Conservation (phyloP, 2,888 invertebrate species). For the Melanotus villosus region DNA sequence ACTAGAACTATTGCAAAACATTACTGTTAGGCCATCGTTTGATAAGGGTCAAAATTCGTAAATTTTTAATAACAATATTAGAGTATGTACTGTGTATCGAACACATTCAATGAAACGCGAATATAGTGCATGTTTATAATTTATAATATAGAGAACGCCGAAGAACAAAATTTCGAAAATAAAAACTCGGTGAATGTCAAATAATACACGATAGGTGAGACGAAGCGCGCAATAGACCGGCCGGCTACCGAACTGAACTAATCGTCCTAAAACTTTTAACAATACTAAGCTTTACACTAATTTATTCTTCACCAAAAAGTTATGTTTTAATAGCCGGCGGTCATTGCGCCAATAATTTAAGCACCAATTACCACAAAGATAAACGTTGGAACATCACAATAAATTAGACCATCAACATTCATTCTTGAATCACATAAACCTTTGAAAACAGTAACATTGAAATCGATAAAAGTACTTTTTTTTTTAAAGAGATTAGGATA, state of each 20-base stretch:
- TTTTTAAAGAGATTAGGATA: conserved; percentile 49
- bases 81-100: conserved; percentile 51
- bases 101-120: conserved; percentile 62
- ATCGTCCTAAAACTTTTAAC: too few relatives aligned
- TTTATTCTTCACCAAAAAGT: conserved; percentile 2
- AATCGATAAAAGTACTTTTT: conserved; percentile 62
- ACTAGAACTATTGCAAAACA: conserved; percentile 64
- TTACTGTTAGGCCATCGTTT: conserved; percentile 61
- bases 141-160: conserved; percentile 1
- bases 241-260: conserved; percentile 24
- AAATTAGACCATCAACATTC: conserved; percentile 64
- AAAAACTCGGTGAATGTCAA: conserved; percentile 42
- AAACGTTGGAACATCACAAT: conserved; percentile 60
- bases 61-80: conserved; percentile 49
- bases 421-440: conserved; percentile 67
- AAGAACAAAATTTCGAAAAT: neutral
- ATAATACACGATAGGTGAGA: conserved; percentile 35
- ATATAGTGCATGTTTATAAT: conserved; percentile 57
- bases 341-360: conserved; percentile 55
- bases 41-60: conserved; percentile 50
- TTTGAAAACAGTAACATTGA: conserved; percentile 68
- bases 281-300: conserved; percentile 36
- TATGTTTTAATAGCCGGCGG: conserved; percentile 38
- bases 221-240: conserved; percentile 33
- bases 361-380: conserved; percentile 65